phyloP scores from a whole-genome alignment of 35 echinoderm and acorn worm species.

The Nesometra sesokonis region DNA sequence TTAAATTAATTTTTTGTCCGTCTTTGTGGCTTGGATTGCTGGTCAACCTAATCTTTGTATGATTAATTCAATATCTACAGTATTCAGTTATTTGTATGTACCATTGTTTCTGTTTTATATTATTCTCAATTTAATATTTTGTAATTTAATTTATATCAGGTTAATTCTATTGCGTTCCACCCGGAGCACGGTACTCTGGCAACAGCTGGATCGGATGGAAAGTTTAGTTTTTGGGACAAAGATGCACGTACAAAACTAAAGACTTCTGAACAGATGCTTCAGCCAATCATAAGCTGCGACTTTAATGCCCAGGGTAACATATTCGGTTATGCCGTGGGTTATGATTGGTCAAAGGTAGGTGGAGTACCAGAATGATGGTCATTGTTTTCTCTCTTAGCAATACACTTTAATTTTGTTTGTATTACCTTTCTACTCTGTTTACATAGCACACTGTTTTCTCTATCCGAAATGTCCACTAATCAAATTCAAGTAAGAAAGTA shows the following conservation, averaged over 20 bases:
- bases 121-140: too few species aligned
- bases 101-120: too few species aligned
- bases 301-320: conserved; percentile 99
- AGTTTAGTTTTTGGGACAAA: conserved; percentile 99
- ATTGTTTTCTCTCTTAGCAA: too few species aligned
- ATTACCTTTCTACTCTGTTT: background rate
- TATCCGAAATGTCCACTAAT: too few species aligned
- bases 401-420: background rate
- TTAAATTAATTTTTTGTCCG: too few species aligned
- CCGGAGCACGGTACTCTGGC: conserved; percentile 94
- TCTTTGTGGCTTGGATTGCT: too few species aligned
- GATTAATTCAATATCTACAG: too few species aligned
- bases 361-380: too few species aligned
- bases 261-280: conserved; percentile 95
- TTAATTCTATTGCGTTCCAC: conserved; percentile 94
- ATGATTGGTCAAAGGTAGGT: conserved; percentile 99
- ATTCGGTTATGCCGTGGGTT: conserved; percentile 88
- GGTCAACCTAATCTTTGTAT: too few species aligned
- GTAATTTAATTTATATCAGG: conserved; percentile 45
- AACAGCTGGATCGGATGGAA: conserved; percentile 87
- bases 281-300: conserved; percentile 75
- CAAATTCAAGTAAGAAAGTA: too few species aligned
- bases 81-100: too few species aligned
- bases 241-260: conserved; percentile 93
- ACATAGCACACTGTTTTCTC: too few species aligned